Conservation (phyloP, 2,113 vertebrate species). For the Mirza zaza region DNA sequence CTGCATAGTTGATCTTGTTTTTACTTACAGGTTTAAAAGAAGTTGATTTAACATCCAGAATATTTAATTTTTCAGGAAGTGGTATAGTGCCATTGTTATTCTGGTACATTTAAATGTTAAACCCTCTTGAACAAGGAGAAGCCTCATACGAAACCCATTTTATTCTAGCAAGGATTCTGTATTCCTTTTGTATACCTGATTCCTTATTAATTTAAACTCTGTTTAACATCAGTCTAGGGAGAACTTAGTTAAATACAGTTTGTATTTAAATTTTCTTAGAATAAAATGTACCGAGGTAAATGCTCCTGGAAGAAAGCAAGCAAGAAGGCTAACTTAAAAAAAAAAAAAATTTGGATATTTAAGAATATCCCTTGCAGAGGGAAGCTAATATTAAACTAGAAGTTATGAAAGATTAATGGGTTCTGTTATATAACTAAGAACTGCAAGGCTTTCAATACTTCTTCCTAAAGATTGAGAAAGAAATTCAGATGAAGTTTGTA, state of each 20-base stretch:
- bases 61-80: conserved; percentile 21
- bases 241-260: conserved; percentile 43
- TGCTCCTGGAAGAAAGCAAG: conserved; percentile 33
- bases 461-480: background rate
- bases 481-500: conserved; percentile 1
- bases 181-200: conserved; percentile 30
- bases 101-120: conserved; percentile 12
- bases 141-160: background rate
- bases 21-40: conserved; percentile 4
- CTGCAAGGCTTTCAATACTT: background rate
- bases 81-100: background rate
- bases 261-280: conserved; percentile 4
- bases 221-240: background rate
- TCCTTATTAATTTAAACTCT: conserved; percentile 8
- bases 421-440: background rate
- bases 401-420: background rate
- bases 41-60: background rate
- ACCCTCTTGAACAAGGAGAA: background rate
- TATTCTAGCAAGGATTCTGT: background rate
- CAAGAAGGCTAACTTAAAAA: background rate
- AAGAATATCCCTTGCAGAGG: background rate
- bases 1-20: background rate
- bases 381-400: conserved; percentile 7
- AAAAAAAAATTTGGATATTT: background rate
- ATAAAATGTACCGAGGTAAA: conserved; percentile 1